Conservation (phyloP, 2,888 invertebrate genomes). For the Parnassius mnemosyne region DNA sequence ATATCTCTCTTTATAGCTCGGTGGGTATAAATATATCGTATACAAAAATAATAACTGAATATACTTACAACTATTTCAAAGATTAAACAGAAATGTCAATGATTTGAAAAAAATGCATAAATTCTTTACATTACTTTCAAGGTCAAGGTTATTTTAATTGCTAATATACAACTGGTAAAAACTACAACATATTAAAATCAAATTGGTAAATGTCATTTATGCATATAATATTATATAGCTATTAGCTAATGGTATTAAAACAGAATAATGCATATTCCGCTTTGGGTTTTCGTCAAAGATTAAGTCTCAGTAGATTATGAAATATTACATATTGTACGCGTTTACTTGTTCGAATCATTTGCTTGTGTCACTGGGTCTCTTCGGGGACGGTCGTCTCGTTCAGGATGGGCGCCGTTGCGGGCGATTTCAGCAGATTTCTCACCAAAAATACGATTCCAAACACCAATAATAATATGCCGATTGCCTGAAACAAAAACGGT, state of each 20-base stretch:
- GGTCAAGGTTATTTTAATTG: not conserved
- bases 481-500: conserved; percentile 42
- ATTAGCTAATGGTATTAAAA: too few species aligned
- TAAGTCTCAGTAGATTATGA: not conserved
- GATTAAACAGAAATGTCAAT: too few species aligned
- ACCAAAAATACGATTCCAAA: conserved; percentile 55
- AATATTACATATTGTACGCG: not conserved
- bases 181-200: too few species aligned
- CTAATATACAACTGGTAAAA: too few species aligned
- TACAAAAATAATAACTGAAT: too few species aligned
- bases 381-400: conserved; percentile 34
- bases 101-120: too few species aligned
- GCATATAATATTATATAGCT: too few species aligned
- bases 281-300: not conserved
- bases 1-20: too few species aligned
- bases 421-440: conserved; percentile 46
- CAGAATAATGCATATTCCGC: not conserved
- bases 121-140: not conserved
- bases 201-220: too few species aligned
- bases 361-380: conserved; percentile 30
- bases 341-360: not conserved
- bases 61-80: too few species aligned
- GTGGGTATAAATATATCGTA: too few species aligned
- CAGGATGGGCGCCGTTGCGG: conserved; percentile 52
- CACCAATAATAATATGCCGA: conserved; percentile 54